Base-by-base conservation (phyloP, 2,797 vertebrate genomes). In the Gouania willdenowi region DNA sequence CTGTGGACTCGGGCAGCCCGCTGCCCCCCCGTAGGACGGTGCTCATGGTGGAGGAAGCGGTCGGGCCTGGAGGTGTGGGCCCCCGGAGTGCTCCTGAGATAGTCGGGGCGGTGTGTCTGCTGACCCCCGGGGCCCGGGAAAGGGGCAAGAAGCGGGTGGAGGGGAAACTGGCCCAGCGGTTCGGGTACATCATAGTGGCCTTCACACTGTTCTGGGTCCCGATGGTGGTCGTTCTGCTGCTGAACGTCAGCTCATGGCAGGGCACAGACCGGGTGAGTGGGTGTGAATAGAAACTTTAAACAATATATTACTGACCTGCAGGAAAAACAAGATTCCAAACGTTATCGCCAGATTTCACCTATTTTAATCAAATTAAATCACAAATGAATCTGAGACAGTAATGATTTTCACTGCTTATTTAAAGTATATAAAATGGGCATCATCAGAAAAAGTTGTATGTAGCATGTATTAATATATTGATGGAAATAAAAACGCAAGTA, bases 181-280 rank as follows among this genome's bases (percentile, higher is more conserved):
- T 83, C 6, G 81, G 84, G 0, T 86, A 82, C 64, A 83, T 83
- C 3, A 81, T 82, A 40, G 61, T 81, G 4, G 73, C 68, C 0
- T 81, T 79, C 63, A 73, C 68, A 6, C 43, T 86, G 0, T 79
- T 81, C 55, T 86, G 86, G 82, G 18, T 74, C n/a, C 83, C 81
- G 1, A 58, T 85, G 71, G 76, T 86, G 31, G 50, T 83, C 1
- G 31, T 75, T 19, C 17, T 84, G 23, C 23, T 79, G 2, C 29
- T 83, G 17, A 69, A 66, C 18, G 45, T 55, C 53, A 2, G 53
- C 20, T 35, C 46, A 0, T 36, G 68, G 45, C 48, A 42, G 19
- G 23, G 62, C 3, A 37, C n/a, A 1, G 38, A 63, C 59, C 44
- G 28, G 22, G 84, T 84, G 55, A 83, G 81, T 79, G 15, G n/a